Percentiles rank a stretch among this genome's conserved stretches.
Evolutionary conservation across 1,140 invertebrate species (phyloP).

Genomic region (Temnothorax nylanderi): DNA sequence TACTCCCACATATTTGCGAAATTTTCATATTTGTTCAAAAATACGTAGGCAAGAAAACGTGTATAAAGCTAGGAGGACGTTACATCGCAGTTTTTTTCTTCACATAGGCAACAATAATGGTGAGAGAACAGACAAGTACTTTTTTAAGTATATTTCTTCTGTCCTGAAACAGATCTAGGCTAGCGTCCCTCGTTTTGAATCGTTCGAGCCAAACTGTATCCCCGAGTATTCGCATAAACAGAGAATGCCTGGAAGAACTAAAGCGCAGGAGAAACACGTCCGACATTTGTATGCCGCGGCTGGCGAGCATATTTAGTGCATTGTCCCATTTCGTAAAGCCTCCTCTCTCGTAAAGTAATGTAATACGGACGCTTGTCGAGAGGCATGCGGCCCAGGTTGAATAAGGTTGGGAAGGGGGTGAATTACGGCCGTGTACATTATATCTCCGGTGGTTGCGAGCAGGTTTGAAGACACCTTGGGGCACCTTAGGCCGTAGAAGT

Average conservation of each 20-base stretch:
- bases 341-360: constrained; percentile 73
- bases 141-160: constrained; percentile 14
- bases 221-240: constrained; percentile 58
- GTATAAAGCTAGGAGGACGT: not conserved
- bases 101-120: constrained; percentile 12
- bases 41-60: not conserved
- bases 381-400: constrained; percentile 27
- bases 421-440: constrained; percentile 79
- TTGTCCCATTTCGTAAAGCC: constrained; percentile 79
- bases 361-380: constrained; percentile 65
- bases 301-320: constrained; percentile 78
- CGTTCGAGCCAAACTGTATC: constrained; percentile 54
- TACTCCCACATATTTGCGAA: not conserved
- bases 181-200: constrained; percentile 50
- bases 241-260: constrained; percentile 55
- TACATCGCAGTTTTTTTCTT: not conserved
- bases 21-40: not conserved
- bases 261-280: constrained; percentile 66
- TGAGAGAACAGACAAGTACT: not conserved
- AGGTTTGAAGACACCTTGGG: constrained; percentile 69
- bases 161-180: not conserved
- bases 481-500: constrained; percentile 27
- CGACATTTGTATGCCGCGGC: constrained; percentile 66
- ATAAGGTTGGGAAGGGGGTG: constrained; percentile 64
- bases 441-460: constrained; percentile 76